These are phyloP conservation scores for Cyprinus carpio DNA, from an alignment of 2,113 vertebrate species.

Conservation along the genomic window DNA sequence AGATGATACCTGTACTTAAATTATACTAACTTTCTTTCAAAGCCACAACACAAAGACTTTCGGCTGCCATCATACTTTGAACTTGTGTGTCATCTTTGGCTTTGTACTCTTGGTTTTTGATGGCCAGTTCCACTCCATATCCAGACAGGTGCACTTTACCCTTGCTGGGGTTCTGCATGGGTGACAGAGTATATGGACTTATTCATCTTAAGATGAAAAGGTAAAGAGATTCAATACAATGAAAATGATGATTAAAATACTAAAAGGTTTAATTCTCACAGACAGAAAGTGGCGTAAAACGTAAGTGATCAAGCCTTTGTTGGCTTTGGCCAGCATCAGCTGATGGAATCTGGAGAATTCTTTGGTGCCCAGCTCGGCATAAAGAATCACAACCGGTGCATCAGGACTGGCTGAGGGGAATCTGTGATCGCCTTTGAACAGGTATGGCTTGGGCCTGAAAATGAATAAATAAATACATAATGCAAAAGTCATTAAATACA, in stretches of 20 bases:
- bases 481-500: background rate
- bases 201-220: background rate
- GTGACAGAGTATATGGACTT: slow-evolving; percentile 24
- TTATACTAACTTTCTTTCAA: background rate
- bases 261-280: slow-evolving; percentile 66
- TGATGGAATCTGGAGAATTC: slow-evolving; percentile 85
- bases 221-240: too few relatives aligned
- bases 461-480: background rate
- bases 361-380: slow-evolving; percentile 84
- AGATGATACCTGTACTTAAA: background rate
- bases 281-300: slow-evolving; percentile 88
- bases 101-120: slow-evolving; percentile 99
- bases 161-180: slow-evolving; percentile 79
- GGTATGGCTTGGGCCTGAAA: slow-evolving; percentile 86
- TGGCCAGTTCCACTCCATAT: slow-evolving; percentile 95
- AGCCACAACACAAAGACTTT: background rate
- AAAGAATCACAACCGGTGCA: slow-evolving; percentile 87
- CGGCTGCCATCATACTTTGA: slow-evolving; percentile 80
- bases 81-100: slow-evolving; percentile 99
- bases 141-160: slow-evolving; percentile 91
- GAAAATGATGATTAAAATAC: too few relatives aligned
- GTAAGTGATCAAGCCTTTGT: slow-evolving; percentile 84
- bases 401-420: slow-evolving; percentile 80
- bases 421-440: slow-evolving; percentile 96
- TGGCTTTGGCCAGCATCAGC: slow-evolving; percentile 77